These are phyloP conservation scores for Formica aserva DNA, from an alignment of 2,888 invertebrate genomes.

Conservation along the genomic window DNA sequence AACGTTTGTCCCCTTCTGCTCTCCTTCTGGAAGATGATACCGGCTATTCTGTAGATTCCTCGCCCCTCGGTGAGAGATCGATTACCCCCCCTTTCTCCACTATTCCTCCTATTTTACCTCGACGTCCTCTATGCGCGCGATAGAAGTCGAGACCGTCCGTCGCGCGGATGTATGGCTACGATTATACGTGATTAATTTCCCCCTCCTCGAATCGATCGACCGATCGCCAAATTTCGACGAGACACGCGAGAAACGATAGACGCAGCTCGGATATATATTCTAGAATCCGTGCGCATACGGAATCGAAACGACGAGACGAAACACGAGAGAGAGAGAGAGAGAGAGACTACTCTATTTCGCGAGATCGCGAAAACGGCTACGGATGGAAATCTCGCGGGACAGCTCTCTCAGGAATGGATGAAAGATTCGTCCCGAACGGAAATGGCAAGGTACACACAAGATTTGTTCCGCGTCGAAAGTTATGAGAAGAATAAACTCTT, in stretches of 20 bases:
- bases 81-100: conserved; percentile 42
- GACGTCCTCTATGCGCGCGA: conserved; percentile 38
- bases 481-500: conserved; percentile 45
- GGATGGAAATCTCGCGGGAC: conserved; percentile 34
- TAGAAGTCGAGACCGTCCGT: conserved; percentile 55
- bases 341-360: background rate
- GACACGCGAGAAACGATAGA: conserved; percentile 8
- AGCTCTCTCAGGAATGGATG: conserved; percentile 24
- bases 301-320: background rate
- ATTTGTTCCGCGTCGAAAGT: conserved; percentile 56
- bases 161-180: conserved; percentile 43
- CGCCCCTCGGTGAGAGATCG: conserved; percentile 58
- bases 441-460: conserved; percentile 37
- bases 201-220: conserved; percentile 14
- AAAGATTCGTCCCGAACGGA: conserved; percentile 45
- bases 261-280: background rate
- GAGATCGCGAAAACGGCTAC: conserved; percentile 1
- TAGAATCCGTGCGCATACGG: background rate
- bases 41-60: conserved; percentile 66
- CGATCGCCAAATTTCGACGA: conserved; percentile 30
- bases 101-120: conserved; percentile 20
- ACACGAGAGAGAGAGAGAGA: background rate
- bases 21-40: conserved; percentile 69
- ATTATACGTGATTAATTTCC: conserved; percentile 59
- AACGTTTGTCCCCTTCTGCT: conserved; percentile 62